phyloP scores from a whole-genome alignment of 2,888 invertebrate genomes.

The Pinctada fucata region DNA sequence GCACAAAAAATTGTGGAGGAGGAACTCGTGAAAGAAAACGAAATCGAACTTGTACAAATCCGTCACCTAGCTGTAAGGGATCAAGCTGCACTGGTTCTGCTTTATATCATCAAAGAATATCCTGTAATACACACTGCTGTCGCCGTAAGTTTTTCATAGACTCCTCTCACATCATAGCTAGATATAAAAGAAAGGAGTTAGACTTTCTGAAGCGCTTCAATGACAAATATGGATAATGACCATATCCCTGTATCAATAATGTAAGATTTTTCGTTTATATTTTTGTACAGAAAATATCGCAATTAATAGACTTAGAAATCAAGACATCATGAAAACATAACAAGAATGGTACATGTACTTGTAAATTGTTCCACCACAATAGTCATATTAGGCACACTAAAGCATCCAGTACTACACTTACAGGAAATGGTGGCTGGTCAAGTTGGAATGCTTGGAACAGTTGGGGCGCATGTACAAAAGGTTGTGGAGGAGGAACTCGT shows the following conservation, averaged over 20 bases:
- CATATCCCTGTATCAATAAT: too few relatives aligned
- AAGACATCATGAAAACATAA: too few relatives aligned
- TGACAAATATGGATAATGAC: too few relatives aligned
- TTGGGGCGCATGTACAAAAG: not conserved
- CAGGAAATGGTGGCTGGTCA: slow-evolving; percentile 1
- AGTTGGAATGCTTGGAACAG: not conserved
- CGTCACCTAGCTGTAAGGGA: not conserved
- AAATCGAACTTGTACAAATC: not conserved
- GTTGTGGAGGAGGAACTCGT: not conserved
- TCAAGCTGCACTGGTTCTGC: not conserved
- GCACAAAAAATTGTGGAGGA: not conserved
- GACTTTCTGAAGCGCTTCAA: too few relatives aligned
- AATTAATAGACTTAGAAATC: too few relatives aligned
- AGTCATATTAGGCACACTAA: too few relatives aligned
- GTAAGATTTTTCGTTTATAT: too few relatives aligned
- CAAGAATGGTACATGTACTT: too few relatives aligned
- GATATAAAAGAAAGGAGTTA: too few relatives aligned
- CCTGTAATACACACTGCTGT: not conserved
- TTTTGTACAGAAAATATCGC: too few relatives aligned
- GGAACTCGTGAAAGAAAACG: not conserved
- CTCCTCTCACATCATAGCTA: too few relatives aligned
- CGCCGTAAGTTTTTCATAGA: not conserved
- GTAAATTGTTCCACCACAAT: too few relatives aligned
- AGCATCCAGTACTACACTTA: not conserved
- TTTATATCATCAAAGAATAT: not conserved